Base-by-base conservation (phyloP, 2,888 invertebrate genomes). In the Synanthedon vespiformis region DNA sequence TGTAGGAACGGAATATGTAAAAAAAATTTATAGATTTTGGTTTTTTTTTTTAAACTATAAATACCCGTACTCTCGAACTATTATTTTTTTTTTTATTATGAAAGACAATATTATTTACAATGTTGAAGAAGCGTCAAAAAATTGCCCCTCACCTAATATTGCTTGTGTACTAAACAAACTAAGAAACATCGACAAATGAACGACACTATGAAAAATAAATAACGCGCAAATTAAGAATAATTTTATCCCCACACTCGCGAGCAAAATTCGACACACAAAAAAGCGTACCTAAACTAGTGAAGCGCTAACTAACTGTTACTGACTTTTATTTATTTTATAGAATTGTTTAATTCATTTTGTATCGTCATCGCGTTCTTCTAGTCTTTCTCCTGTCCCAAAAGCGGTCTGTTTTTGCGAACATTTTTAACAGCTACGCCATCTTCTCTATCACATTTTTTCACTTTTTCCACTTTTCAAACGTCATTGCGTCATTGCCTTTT, bases 331-430 rank as follows among this genome's bases (percentile, higher is more conserved):
- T 76, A 76, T 74, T 79, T 82, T 68, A 80, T 77, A 67, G 76
- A 75, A 62, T 73, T 70, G 71, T 67, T 61, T 56, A 70, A 70
- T 55, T 65, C 67, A 57, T 68, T 57, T 55, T 63, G 65, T 54
- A 68, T 58, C 70, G 81, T 84, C 86, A 86, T 84, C 81, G 81
- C 65, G 74, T 56, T 59, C 56, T 54, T 57, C 61, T 68, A 55
- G 64, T 59, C 83, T 83, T 84, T 70, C 84, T 76, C 59, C 85
- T 70, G 66, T 85, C 83, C 80, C 82, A 84, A 67, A 81, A 79
- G 44, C 80, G 72, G 55, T 81, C 77, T 59, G 74, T 75, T 67
- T 76, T 77, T 40, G 78, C 74, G 63, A 80, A 80, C 85, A 85
- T 85, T 69, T 40, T 47, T 53, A 62, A 22, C 54, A 52, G 53